Evolutionary conservation across 2,797 vertebrate species (phyloP), one percentile per base, ranked within the genome.

Genomic region (Helostoma temminkii): DNA sequence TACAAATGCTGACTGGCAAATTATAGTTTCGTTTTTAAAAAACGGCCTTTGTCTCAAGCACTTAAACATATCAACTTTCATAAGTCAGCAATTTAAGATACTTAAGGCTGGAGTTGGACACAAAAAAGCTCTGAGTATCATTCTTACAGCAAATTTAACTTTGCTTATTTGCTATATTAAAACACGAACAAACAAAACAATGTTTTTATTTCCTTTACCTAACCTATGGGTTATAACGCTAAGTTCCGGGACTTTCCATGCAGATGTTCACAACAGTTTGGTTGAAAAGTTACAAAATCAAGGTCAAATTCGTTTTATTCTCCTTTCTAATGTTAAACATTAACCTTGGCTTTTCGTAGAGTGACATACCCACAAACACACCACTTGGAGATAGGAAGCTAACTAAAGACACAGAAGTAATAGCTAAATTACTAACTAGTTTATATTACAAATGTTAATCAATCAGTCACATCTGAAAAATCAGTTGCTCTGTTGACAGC

Each of bases 401-500:
- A 15, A 45, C 2, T 37, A 36, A 14, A 14, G 11, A 1, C 5
- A 25, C 1, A 12, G 7, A 54, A 22, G 7, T n/a, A 18, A 16
- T 11, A 18, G 16, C 25, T 22, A 12, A 30, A 8, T 28, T 9
- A 26, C 41, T 6, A 24, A 14, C 41, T 15, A 58, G 7, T 16
- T 15, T 2, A 9, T 46, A 14, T 34, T 21, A 21, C 11, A 8
- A 10, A 21, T 30, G 22, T 67, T 46, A 18, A 6, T 25, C 6
- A 18, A 18, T 39, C 15, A 16, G 36, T 39, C 3, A 41, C 46
- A 3, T 25, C 9, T 14, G 18, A 5, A 53, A 32, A 65, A 60
- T 21, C 2, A 1, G 11, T 0, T 54, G 21, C 15, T 66, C 28
- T 66, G 75, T 57, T 76, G 55, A 78, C 76, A 69, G 71, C 47